Evolutionary conservation across 1,140 invertebrate species (phyloP).

Genomic region (Plodia interpunctella): DNA sequence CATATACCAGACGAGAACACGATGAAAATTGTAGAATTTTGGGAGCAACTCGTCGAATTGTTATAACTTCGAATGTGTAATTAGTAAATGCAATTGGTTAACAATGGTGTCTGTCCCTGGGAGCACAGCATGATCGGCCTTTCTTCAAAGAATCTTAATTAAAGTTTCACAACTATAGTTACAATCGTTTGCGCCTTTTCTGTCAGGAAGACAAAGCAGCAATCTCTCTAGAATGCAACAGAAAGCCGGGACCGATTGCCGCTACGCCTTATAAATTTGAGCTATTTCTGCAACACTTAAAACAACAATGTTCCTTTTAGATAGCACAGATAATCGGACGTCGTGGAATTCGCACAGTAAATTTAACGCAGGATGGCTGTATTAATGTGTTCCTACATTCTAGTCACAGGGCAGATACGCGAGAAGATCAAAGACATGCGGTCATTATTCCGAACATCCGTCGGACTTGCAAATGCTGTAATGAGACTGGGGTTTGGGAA

Average conservation of each 20-base stretch:
- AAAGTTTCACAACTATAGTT: no score
- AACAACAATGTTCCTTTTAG: slow-evolving; percentile 24
- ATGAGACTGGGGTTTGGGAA: neutral
- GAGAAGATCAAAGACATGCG: neutral
- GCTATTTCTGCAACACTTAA: slow-evolving; percentile 28
- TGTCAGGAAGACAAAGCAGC: no score
- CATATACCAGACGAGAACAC: no score
- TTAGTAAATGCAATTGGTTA: no score
- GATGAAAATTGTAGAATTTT: no score
- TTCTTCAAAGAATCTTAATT: no score
- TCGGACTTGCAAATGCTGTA: neutral
- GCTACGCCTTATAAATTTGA: slow-evolving; percentile 23
- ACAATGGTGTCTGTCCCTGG: no score
- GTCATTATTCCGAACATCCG: neutral
- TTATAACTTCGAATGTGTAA: no score
- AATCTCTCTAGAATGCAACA: neutral
- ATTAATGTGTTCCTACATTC: slow-evolving; percentile 4
- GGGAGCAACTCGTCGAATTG: no score
- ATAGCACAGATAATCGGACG: slow-evolving; percentile 20
- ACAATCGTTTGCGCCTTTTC: no score
- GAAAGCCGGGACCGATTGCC: neutral
- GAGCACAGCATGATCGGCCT: no score
- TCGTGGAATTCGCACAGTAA: slow-evolving; percentile 19
- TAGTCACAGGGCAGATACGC: neutral
- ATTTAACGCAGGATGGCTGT: slow-evolving; percentile 2